A percentile compares a stretch with the other conserved stretches of the same genome.
phyloP scores from a whole-genome alignment of 2,888 invertebrate genomes.

The Lamellibrachia satsuma region DNA sequence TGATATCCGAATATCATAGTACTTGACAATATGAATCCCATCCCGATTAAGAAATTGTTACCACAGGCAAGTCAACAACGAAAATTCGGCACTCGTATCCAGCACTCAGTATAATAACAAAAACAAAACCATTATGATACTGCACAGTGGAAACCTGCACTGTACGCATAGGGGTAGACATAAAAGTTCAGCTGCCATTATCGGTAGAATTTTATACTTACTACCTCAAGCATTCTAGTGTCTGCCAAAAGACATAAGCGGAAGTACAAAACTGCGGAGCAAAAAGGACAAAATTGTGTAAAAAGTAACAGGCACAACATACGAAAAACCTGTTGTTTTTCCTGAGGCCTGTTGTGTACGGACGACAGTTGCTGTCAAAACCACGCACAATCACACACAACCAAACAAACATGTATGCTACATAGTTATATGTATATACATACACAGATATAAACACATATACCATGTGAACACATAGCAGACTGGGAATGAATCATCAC shows the following conservation, averaged over 20 bases:
- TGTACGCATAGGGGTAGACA: neutral
- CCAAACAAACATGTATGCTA: neutral
- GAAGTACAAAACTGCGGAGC: neutral
- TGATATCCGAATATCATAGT: neutral
- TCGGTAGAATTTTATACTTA: slow-evolving; percentile 3
- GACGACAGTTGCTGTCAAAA: neutral
- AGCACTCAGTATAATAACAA: neutral
- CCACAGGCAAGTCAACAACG: slow-evolving; percentile 1
- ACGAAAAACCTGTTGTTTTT: neutral
- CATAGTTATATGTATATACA: slow-evolving; percentile 13
- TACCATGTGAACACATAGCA: neutral
- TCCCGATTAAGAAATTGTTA: neutral
- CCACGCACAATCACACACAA: neutral
- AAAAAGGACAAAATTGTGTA: neutral
- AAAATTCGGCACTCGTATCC: neutral
- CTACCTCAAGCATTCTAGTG: neutral
- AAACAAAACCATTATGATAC: neutral
- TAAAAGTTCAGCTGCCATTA: neutral
- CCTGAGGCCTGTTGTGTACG: neutral
- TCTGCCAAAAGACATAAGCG: slow-evolving; percentile 6
- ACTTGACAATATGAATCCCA: neutral
- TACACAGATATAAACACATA: neutral
- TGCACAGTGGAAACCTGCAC: neutral
- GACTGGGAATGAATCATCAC: neutral
- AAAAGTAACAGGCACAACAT: neutral